Evolutionary conservation across 2,797 vertebrate species (phyloP).

Genomic region (Hypotaenidia okinawae): DNA sequence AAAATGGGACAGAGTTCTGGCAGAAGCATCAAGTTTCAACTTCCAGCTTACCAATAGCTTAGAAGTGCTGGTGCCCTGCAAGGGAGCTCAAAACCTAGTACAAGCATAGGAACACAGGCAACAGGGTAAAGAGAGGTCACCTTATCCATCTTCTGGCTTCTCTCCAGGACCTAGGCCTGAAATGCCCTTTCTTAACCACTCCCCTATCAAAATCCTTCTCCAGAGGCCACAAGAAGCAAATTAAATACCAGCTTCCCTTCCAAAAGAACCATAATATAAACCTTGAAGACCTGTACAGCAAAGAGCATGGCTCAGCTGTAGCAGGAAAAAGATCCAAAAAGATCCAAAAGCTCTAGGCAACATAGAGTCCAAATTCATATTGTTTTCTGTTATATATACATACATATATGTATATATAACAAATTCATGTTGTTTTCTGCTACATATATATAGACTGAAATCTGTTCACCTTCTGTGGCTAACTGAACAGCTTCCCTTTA

Average conservation of each 20-base stretch:
- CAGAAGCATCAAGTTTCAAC: not conserved
- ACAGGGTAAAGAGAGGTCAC: not conserved
- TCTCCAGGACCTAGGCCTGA: not conserved
- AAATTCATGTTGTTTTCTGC: not conserved
- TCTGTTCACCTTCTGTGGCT: not conserved
- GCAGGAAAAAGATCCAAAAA: not conserved
- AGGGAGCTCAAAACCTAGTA: not conserved
- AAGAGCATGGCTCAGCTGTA: not conserved
- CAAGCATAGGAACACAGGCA: not conserved
- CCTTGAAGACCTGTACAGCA: not conserved
- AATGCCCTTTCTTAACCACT: not conserved
- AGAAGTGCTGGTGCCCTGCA: not conserved
- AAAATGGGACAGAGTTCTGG: slow-evolving; percentile 25
- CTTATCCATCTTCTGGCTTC: not conserved
- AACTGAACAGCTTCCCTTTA: not conserved
- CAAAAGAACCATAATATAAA: not conserved
- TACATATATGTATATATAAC: too few relatives aligned
- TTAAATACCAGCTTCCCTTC: not conserved
- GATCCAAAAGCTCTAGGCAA: not conserved
- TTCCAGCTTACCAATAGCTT: slow-evolving; percentile 11
- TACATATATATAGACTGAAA: not conserved
- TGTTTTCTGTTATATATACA: not conserved
- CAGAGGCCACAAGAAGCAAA: not conserved
- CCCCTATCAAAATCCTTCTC: not conserved
- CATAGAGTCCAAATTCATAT: not conserved